A percentile compares a stretch with the other conserved stretches of the same genome.
phyloP scores from a whole-genome alignment of 2,797 vertebrate genomes.

The Leontocebus nigricollis region DNA sequence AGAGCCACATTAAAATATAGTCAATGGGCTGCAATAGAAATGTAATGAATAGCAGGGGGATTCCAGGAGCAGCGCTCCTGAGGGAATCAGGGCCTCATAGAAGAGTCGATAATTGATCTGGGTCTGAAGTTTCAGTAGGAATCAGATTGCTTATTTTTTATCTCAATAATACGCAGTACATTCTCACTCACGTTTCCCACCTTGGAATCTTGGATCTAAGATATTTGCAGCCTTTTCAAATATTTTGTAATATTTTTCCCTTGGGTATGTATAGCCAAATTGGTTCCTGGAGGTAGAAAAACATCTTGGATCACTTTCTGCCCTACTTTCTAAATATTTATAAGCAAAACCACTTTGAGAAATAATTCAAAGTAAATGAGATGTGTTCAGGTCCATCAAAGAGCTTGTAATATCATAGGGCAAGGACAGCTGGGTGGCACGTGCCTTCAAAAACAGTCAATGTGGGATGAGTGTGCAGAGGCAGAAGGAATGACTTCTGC shows the following conservation, averaged over 20 bases:
- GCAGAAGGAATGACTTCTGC: neutral
- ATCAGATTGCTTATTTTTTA: neutral
- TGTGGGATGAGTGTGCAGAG: accelerated
- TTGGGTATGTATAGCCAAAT: neutral
- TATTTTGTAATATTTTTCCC: neutral
- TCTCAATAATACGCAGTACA: neutral
- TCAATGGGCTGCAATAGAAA: neutral
- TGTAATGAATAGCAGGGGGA: too few relatives aligned
- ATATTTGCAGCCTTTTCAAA: neutral
- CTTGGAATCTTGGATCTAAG: conserved; percentile 27
- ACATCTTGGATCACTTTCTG: neutral
- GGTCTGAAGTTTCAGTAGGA: neutral
- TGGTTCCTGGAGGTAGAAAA: neutral
- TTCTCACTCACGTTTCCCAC: neutral
- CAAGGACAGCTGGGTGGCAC: neutral
- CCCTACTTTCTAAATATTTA: neutral
- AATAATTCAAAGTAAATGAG: conserved; percentile 18
- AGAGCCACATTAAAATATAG: neutral
- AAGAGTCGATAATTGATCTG: neutral
- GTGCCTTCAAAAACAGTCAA: neutral
- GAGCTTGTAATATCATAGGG: neutral
- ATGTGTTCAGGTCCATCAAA: neutral
- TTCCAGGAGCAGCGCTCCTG: neutral
- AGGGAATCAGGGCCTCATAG: too few relatives aligned
- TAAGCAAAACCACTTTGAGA: conserved; percentile 17